Evolutionary conservation across 2,113 vertebrate genomes (phyloP), one percentile per base, ranked within the genome.

Genomic region (Muntiacus reevesi): DNA sequence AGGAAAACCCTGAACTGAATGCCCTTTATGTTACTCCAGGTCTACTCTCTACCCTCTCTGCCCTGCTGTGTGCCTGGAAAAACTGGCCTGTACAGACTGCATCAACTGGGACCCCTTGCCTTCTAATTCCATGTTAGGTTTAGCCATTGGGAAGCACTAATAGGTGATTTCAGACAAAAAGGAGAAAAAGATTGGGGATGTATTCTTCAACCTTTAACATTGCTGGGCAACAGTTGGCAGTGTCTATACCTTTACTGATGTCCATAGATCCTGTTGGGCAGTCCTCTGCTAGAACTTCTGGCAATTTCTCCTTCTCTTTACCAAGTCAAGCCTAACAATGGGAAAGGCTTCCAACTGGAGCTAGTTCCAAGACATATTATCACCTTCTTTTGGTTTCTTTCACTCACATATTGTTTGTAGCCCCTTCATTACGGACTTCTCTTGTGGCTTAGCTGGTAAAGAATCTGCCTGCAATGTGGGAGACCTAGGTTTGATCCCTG

Each of bases 401-500:
- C 67, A n/a, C 9, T 74, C 36, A 84, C 1, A 15, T 64, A 47
- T 57, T 59, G 1, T 12, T 84, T 54, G 14, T 6, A 94, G 40
- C 36, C 10, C 33, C 12, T 92, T 47, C 21, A 45, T 43, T 84
- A 54, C 25, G 12, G 67, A 19, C 67, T 74, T 25, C 67, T 5
- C 36, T 21, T 40, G 36, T 74, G 19, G n/a, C 19, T 74, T 40
- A 25, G 67, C 67, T 40, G n/a, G 67, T 74, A 6, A 74, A 74
- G n/a, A 71, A 74, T 40, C 67, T 0, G 0, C n/a, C 19, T 74
- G 67, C 36, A 74, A 3, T 40, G 21, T 1, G 0, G 36, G 36
- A 74, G 36, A 74, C 19, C 36, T 74, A 5, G 36, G 21, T 74
- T 74, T 74, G 67, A 74, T 23, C 36, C 36, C 36, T 40, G 19